Conservation (phyloP, 2,888 invertebrate species). For the Lepeophtheirus nordmannii region DNA sequence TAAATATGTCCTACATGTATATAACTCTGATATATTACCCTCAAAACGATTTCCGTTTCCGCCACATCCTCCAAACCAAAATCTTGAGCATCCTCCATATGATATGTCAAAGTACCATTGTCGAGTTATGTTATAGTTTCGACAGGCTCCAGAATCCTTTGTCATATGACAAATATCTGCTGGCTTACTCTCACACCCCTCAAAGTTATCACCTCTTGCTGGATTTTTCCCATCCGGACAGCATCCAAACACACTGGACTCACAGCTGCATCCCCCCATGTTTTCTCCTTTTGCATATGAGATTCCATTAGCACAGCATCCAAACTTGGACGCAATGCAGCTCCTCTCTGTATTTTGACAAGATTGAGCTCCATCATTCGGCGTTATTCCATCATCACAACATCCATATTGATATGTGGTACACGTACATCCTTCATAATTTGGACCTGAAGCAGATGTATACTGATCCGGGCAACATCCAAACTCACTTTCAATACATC, state of each 20-base stretch:
- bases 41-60: conserved; percentile 73
- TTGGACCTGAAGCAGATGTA: conserved; percentile 59
- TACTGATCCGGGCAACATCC: conserved; percentile 73
- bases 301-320: conserved; percentile 45
- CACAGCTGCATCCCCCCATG: conserved; percentile 39
- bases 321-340: conserved; percentile 28
- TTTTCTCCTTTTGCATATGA: conserved; percentile 61
- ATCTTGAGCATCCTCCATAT: conserved; percentile 72
- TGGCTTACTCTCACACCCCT: conserved; percentile 52
- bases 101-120: conserved; percentile 70
- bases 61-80: conserved; percentile 78
- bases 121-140: conserved; percentile 51
- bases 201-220: conserved; percentile 46
- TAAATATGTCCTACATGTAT: too few species aligned
- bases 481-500: conserved; percentile 55
- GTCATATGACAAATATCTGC: conserved; percentile 50
- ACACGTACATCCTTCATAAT: conserved; percentile 60
- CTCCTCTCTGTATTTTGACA: background rate
- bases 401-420: conserved; percentile 43
- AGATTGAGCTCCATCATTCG: background rate
- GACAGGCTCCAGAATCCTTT: conserved; percentile 59
- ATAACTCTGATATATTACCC: conserved; percentile 32
- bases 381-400: conserved; percentile 8
- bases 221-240: conserved; percentile 56
- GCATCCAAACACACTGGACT: conserved; percentile 75